phyloP scores from a whole-genome alignment of 2,888 invertebrate genomes.

The Drosophila maculinotata region DNA sequence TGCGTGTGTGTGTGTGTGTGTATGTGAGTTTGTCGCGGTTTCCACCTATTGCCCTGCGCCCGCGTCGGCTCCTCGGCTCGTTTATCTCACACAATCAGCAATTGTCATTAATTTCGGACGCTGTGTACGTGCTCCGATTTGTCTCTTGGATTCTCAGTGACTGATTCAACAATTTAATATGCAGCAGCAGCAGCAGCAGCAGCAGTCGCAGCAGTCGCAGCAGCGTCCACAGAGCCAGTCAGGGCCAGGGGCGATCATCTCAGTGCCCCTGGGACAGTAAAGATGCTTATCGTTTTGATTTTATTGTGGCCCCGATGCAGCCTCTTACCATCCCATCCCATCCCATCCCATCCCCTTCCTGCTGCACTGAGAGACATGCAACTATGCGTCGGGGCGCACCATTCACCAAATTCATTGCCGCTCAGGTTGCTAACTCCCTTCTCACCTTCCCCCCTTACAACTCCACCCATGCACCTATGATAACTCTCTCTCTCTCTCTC shows the following conservation, averaged over 20 bases:
- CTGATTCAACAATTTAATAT: conserved; percentile 83
- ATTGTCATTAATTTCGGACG: conserved; percentile 82
- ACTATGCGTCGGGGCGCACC: conserved; percentile 54
- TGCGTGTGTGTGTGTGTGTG: neutral
- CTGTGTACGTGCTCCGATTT: conserved; percentile 82
- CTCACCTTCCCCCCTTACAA: conserved; percentile 1
- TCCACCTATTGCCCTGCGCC: conserved; percentile 61
- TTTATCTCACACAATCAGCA: conserved; percentile 80
- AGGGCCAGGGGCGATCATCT: conserved; percentile 46
- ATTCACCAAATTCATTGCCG: conserved; percentile 54
- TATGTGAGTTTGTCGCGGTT: conserved; percentile 57
- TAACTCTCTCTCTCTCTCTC: neutral
- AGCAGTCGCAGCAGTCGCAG: neutral
- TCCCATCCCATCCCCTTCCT: conserved; percentile 16
- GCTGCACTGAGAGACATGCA: conserved; percentile 52
- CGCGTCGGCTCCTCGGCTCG: conserved; percentile 28
- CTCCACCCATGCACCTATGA: too few species aligned
- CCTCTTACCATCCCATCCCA: conserved; percentile 28
- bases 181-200: conserved; percentile 66
- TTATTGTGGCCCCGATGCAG: conserved; percentile 68
- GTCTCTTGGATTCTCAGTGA: conserved; percentile 65
- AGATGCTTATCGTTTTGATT: conserved; percentile 71
- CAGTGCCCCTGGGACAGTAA: conserved; percentile 57
- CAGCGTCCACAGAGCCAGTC: neutral
- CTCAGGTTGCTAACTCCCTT: too few species aligned